Evolutionary conservation across 2,113 vertebrate genomes (phyloP), one percentile per base, ranked within the genome.

Genomic region (Nettapus auritus): DNA sequence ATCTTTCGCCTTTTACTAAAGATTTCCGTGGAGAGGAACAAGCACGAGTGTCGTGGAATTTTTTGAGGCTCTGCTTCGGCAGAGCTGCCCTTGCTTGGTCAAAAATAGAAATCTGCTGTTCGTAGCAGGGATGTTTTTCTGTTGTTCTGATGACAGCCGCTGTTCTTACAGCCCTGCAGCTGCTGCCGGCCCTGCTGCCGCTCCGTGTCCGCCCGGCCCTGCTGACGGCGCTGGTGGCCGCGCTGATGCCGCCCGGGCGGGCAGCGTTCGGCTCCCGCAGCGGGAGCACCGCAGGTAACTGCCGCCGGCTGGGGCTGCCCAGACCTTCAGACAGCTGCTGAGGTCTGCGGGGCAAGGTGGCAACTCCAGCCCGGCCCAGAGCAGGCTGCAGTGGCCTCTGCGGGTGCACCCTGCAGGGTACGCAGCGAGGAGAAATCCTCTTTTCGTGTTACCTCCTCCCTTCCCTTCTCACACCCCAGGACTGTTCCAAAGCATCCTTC

Each of bases 151-250:
- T 13, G 6, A 8, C 18, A 18, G 44, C 48, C 11, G 3, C 8
- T 46, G 19, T 20, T 4, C 46, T 4, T 9, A 20, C 46, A 48
- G 46, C 46, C 46, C 46, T 48, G 46, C 46, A 98, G 85, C 92
- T 99, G 53, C 98, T 99, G 75, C 97, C 91, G 91, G 97, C 96
- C 33, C 97, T 99, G 23, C 97, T 92, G 95, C 60, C 88, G 68
- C 98, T 88, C 5, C 97, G 98, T 8, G 90, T 98, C n/a, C 98
- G 90, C 55, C 36, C 87, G 1, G 40, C 77, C 3, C 95, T 99
- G 52, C 98, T 99, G 55, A 89, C 90, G 33, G 97, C 98, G 76
- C 96, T 99, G 6, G 97, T 99, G 69, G 77, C 69, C 4, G 91
- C 98, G 36, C 97, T 99, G 84, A 98, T 87, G 36, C 98, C 98